Conservation (phyloP, 2,888 invertebrate genomes). For the Heliconius ethilla region DNA sequence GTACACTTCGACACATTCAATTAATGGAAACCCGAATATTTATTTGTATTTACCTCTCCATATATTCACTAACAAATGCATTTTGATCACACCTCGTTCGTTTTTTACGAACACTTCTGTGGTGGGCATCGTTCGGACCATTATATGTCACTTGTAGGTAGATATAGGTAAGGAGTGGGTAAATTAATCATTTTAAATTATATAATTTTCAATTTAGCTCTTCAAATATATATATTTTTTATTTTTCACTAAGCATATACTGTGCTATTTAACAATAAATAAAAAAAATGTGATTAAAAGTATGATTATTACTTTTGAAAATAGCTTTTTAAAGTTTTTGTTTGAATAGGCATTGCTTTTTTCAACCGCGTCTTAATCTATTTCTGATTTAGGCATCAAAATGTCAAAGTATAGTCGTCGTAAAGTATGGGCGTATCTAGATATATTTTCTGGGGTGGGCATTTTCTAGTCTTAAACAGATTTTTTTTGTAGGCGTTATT, state of each 20-base stretch:
- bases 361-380: no score
- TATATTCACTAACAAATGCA: conserved; percentile 41
- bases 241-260: background rate
- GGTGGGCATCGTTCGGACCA: conserved; percentile 33
- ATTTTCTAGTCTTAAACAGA: no score
- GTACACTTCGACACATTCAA: conserved; percentile 54
- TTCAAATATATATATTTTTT: background rate
- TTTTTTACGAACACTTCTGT: conserved; percentile 38
- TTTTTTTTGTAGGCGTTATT: no score
- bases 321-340: no score
- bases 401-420: no score
- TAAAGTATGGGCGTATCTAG: no score
- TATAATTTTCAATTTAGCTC: background rate
- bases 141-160: conserved; percentile 34
- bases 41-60: conserved; percentile 47
- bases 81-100: conserved; percentile 36
- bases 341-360: no score
- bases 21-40: conserved; percentile 58
- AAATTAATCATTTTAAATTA: conserved; percentile 4
- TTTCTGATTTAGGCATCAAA: no score
- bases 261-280: background rate
- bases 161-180: background rate
- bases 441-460: no score
- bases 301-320: background rate
- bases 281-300: background rate